Evolutionary conservation across 2,888 invertebrate genomes (phyloP), one percentile per base, ranked within the genome.

Genomic region (Ochropleura plecta): DNA sequence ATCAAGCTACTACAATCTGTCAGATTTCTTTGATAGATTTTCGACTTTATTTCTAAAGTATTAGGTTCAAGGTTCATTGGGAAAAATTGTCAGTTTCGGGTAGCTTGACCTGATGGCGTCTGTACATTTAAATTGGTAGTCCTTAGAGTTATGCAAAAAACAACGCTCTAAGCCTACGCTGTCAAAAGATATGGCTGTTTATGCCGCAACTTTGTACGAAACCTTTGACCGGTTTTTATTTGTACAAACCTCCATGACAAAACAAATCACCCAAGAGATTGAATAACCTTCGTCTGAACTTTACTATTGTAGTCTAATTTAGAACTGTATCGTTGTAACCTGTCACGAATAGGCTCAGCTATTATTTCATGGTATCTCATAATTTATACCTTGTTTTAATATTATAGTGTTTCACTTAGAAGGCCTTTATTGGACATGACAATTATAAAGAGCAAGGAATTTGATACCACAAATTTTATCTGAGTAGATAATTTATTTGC

Each of bases 271-370:
- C 9, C 12, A 9, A 0, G 14, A 44, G 3, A 75, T 48, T 48
- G 16, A 7, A 42, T 20, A 16, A 16, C 8, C 51, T 65, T 40
- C 55, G 18, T 60, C 20, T 20, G 5, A 48, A 6, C 46, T n/a
- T 3, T 7, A 59, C n/a, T 30, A n/a, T n/a, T n/a, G n/a, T 51
- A 42, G 14, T 55, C 18, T 46, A 69, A 18, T 49, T 55, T 57
- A 70, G 16, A 53, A 53, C 30, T 60, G 77, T 77, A 77, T 64
- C 40, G n/a, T 59, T 70, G 51, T 70, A 46, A 70, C 20, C 46
- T 64, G 62, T 20, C 42, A 30, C n/a, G 40, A 44, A 42, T 60
- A 20, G 48, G 16, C 10, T 53, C 6, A 65, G 65, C 12, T 53
- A 76, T 46, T 40, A 42, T 53, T 12, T 30, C 20, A 14, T 44